Evolutionary conservation across 2,797 vertebrate species (phyloP).

Genomic region (Lepilemur ruficaudatus): DNA sequence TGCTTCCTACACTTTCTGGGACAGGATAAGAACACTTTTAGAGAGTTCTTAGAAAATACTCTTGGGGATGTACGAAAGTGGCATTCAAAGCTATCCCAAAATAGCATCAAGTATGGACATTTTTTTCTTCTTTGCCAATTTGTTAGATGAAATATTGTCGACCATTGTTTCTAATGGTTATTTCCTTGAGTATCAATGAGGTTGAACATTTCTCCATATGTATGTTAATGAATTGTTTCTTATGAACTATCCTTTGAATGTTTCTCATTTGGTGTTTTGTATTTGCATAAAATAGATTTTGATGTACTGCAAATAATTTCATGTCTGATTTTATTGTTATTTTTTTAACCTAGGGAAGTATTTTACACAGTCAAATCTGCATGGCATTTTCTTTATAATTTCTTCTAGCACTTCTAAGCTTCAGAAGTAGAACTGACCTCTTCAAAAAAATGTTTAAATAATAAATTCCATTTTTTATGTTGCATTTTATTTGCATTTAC

Average conservation of each 20-base stretch:
- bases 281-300: not conserved
- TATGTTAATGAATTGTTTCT: not conserved
- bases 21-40: not conserved
- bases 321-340: not conserved
- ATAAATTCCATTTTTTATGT: not conserved
- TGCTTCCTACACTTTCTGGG: not conserved
- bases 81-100: not conserved
- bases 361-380: not conserved
- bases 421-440: not conserved
- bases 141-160: not conserved
- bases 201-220: not conserved
- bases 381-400: not conserved
- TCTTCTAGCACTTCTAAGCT: not conserved
- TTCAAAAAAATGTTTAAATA: not conserved
- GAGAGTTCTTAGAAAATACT: not conserved
- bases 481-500: not conserved
- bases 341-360: not conserved
- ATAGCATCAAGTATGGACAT: not conserved
- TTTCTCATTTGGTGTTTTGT: not conserved
- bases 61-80: not conserved
- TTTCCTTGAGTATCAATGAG: not conserved
- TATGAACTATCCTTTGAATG: not conserved
- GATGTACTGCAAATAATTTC: not conserved
- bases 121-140: constrained; percentile 3
- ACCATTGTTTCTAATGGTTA: not conserved